Conservation (phyloP, 2,888 invertebrate species). For the Tetragonula carbonaria region DNA sequence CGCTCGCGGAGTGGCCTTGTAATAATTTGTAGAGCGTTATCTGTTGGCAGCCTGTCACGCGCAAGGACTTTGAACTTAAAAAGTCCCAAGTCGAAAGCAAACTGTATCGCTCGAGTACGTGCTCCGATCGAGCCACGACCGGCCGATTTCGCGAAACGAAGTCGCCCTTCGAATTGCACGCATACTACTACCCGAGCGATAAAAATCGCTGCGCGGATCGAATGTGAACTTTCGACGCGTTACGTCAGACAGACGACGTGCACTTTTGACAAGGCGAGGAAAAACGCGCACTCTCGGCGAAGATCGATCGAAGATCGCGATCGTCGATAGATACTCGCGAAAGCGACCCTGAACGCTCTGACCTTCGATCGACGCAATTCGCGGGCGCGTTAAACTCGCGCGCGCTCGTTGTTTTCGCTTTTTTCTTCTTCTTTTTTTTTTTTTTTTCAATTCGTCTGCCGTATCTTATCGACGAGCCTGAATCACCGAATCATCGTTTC, state of each 20-base stretch:
- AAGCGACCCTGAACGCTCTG: constrained; percentile 48
- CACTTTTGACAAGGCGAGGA: background rate
- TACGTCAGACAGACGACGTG: background rate
- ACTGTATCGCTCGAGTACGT: background rate
- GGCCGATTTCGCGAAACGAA: background rate
- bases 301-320: background rate
- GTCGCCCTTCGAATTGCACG: background rate
- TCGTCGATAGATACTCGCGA: constrained; percentile 22
- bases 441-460: constrained; percentile 16
- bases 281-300: background rate
- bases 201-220: background rate
- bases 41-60: constrained; percentile 37
- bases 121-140: background rate
- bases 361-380: constrained; percentile 65
- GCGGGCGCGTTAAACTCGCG: constrained; percentile 55
- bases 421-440: no score
- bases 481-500: background rate
- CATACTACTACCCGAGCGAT: background rate
- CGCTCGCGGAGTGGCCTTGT: constrained; percentile 14
- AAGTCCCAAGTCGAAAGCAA: background rate
- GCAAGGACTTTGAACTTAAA: constrained; percentile 45
- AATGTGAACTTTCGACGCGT: background rate
- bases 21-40: constrained; percentile 45
- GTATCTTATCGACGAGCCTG: constrained; percentile 26
- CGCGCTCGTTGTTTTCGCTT: constrained; percentile 58